Conservation (phyloP, 2,797 vertebrate genomes). For the Rhadinocentrus ornatus region DNA sequence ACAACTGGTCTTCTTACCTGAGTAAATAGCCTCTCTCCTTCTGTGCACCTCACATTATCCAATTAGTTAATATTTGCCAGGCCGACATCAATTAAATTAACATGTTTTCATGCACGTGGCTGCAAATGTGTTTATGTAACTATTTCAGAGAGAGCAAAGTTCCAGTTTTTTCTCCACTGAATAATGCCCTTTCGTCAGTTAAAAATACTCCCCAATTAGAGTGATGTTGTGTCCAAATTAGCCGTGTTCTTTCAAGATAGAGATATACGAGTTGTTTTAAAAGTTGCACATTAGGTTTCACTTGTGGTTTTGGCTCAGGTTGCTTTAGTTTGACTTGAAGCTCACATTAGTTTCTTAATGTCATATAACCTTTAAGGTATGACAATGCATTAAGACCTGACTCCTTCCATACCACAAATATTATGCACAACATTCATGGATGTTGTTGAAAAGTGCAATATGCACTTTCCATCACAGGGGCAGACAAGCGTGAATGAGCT, state of each 20-base stretch:
- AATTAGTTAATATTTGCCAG: background rate
- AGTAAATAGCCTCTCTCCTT: background rate
- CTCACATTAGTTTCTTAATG: background rate
- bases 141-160: too few relatives aligned
- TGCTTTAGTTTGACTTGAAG: background rate
- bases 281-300: background rate
- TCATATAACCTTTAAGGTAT: background rate
- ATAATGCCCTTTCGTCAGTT: background rate
- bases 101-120: too few relatives aligned
- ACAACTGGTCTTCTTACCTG: background rate
- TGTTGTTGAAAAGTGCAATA: slow-evolving; percentile 20
- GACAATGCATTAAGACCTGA: background rate
- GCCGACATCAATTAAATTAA: too few relatives aligned
- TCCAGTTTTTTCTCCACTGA: background rate
- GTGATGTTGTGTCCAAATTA: background rate
- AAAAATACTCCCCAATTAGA: background rate
- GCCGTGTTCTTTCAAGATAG: background rate
- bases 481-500: slow-evolving; percentile 49
- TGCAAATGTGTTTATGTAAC: background rate
- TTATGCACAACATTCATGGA: slow-evolving; percentile 9
- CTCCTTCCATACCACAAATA: slow-evolving; percentile 2
- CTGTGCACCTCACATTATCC: background rate
- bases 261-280: background rate
- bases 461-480: slow-evolving; percentile 37
- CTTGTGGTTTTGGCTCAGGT: background rate